Base-by-base conservation (phyloP, 1,140 invertebrate species). In the Akabosia matsudoensis region DNA sequence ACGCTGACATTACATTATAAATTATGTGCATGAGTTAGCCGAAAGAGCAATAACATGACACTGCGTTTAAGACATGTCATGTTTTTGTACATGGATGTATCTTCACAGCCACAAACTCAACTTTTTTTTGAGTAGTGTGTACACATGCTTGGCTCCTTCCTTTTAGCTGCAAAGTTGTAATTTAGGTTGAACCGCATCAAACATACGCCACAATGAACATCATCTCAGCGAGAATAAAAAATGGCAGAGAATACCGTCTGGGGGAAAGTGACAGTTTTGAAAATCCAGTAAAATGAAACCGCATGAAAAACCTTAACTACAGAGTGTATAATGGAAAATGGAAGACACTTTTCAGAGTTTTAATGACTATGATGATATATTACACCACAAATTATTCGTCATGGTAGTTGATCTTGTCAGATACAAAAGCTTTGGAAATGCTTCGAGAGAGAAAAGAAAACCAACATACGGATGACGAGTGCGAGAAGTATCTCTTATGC, bases 1-100 rank as follows among this genome's bases (percentile, higher is more conserved):
- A 61, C 7, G 54, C 54, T 61, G 54, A 61, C 54, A 61, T 61
- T 61, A 61, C 24, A 61, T 61, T 61, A 61, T 61, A 61, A 61
- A 61, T 61, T 61, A 61, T 61, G 54, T 61, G 54, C 54, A 61
- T 61, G 54, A 61, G 54, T 61, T 61, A 14, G 24, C 54, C 14
- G 54, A 24, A 22, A 61, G 54, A 61, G 14, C 24, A 61, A 61
- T 61, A 61, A 61, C 54, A 61, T 61, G 54, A 61, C 54, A 61
- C 54, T 7, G 13, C 24, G 14, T 61, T 61, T 61, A 61, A 61
- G 54, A 61, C 54, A 16, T 61, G 54, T 61, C 54, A 10, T 24
- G 24, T 61, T 18, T 10, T 18, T 10, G 7, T 45, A 18, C 18
- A 45, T 7, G 37, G 7, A 45, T 45, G 37, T 18, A 45, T 45